Base-by-base conservation (phyloP, 2,888 invertebrate species). In the Caenorhabditis sp. region DNA sequence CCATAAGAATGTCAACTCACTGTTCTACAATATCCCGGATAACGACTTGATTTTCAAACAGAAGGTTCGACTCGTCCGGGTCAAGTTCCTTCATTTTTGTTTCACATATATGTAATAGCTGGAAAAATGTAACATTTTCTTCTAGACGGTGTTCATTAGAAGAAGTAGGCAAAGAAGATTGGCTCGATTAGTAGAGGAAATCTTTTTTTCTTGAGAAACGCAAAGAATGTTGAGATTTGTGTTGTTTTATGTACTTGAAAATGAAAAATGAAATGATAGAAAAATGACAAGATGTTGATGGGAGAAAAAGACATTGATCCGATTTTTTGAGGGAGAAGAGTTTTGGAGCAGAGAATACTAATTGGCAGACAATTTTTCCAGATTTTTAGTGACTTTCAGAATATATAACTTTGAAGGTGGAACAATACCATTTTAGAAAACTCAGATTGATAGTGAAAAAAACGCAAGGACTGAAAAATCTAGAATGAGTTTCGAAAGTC, bases 1-100 rank as follows among this genome's bases (percentile, higher is more conserved):
- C n/a, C n/a, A n/a, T n/a, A n/a, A n/a, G n/a, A n/a, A n/a, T n/a
- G n/a, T n/a, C n/a, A n/a, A 54, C 75, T 70, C 8, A 75, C 75
- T 75, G 75, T 62, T 75, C 75, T 64, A 70, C 61, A 27, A 66
- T 59, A 60, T 70, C 75, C 67, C 67, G 64, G 64, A 75, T 61
- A 21, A 59, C 54, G 38, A 70, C 38, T 50, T 64, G 63, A 60
- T 70, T 59, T 36, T 67, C 70, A 60, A 62, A 59, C 0, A 75
- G 64, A 64, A 70, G 70, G 67, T 67, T 67, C 36, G 66, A 63
- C 75, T 75, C 75, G 62, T 70, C 70, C 63, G 70, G 67, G 61
- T 75, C 75, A 63, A 75, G 75, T 26, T 69, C 75, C 67, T 67
- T 75, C 75, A 75, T 75, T 62, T 20, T 63, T 56, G 21, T 14